Conservation (phyloP, 2,113 vertebrate species). For the Gadus chalcogrammus region DNA sequence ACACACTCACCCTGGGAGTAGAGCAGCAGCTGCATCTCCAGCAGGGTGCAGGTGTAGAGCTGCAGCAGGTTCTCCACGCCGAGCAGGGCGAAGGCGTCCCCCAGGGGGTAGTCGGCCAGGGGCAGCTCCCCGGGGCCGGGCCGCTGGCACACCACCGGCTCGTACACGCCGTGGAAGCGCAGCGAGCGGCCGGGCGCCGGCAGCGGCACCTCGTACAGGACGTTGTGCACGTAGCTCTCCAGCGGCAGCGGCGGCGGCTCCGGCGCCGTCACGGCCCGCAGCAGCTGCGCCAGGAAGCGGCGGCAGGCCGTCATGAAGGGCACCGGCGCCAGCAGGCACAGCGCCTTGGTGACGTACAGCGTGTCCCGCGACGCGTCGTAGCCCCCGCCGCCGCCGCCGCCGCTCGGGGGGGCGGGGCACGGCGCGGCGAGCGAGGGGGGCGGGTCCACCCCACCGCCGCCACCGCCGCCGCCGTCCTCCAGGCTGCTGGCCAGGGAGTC, state of each 20-base stretch:
- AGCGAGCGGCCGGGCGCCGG: constrained; percentile 85
- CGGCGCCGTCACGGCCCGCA: constrained; percentile 78
- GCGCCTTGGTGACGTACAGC: constrained; percentile 84
- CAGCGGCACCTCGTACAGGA: constrained; percentile 90
- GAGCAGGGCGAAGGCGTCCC: constrained; percentile 79
- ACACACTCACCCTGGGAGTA: constrained; percentile 83
- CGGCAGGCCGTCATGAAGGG: constrained; percentile 92
- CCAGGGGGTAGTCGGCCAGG: constrained; percentile 83
- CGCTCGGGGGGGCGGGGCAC: no score
- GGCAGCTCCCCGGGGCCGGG: constrained; percentile 84
- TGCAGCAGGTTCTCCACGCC: constrained; percentile 90
- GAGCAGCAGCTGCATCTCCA: constrained; percentile 94
- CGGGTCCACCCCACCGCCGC: constrained; percentile 18
- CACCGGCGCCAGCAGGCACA: constrained; percentile 87
- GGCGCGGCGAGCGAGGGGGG: constrained; percentile 54
- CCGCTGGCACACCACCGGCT: constrained; percentile 89
- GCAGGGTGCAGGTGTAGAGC: constrained; percentile 88
- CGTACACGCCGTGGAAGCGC: constrained; percentile 88
- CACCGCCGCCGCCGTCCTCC: constrained; percentile 60
- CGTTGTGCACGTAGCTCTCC: constrained; percentile 91
- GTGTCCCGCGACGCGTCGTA: constrained; percentile 85
- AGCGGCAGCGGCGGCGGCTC: constrained; percentile 83
- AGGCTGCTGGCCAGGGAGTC: constrained; percentile 88
- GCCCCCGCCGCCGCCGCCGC: constrained; percentile 1
- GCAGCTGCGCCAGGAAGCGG: constrained; percentile 84